A percentile compares a stretch with the other conserved stretches of the same genome.
Evolutionary conservation across 2,113 vertebrate genomes (phyloP).

Genomic region (Oophaga pumilio): DNA sequence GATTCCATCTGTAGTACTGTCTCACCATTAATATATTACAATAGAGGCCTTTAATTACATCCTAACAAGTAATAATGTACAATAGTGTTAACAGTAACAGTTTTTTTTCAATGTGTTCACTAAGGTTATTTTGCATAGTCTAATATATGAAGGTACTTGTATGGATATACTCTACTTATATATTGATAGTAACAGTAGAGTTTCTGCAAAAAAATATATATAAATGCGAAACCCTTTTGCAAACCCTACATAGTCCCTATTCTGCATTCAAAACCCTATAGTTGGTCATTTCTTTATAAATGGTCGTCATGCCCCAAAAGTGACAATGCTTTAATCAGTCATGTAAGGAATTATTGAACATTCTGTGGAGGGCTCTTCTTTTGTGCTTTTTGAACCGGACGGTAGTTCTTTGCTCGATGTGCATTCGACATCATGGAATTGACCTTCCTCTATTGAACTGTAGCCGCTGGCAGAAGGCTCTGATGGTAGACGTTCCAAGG

Average conservation of each 20-base stretch:
- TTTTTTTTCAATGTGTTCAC: conserved; percentile 62
- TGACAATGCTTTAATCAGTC: conserved; percentile 65
- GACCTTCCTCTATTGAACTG: conserved; percentile 62
- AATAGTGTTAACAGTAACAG: neutral
- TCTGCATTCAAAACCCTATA: conserved; percentile 61
- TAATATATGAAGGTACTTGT: conserved; percentile 60
- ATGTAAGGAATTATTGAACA: conserved; percentile 66
- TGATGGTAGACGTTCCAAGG: conserved; percentile 56
- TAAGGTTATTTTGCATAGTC: conserved; percentile 74
- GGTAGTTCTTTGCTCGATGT: conserved; percentile 29
- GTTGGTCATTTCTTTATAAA: conserved; percentile 61
- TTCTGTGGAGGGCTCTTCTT: conserved; percentile 65
- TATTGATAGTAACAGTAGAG: conserved; percentile 19
- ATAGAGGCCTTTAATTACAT: conserved; percentile 14
- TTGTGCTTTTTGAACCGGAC: conserved; percentile 53
- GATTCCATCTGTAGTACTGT: neutral
- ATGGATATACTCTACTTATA: neutral
- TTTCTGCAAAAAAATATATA: conserved; percentile 70
- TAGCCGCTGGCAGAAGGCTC: conserved; percentile 62
- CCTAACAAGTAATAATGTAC: conserved; percentile 17
- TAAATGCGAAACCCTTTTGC: conserved; percentile 68
- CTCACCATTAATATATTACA: neutral
- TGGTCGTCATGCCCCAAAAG: conserved; percentile 64
- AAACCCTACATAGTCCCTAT: conserved; percentile 64
- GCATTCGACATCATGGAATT: conserved; percentile 61